These are phyloP conservation scores for Hypena proboscidalis DNA, from an alignment of 2,888 invertebrate genomes.

Conservation along the genomic window DNA sequence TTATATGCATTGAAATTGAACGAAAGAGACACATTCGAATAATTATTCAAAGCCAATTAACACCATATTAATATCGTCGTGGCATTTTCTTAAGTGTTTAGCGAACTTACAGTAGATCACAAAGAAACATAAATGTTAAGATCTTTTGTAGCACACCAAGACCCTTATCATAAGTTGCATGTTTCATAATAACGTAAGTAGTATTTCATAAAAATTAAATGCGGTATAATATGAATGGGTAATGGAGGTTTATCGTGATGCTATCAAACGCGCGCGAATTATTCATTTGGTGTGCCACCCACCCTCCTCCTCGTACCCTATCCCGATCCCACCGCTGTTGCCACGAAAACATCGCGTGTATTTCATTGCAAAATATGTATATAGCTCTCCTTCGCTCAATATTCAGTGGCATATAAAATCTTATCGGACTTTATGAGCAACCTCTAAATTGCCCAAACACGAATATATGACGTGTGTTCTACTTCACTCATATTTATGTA, in stretches of 20 bases:
- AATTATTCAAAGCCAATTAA: too few species aligned
- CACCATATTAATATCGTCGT: too few species aligned
- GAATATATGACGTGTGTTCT: constrained; percentile 10
- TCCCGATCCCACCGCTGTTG: too few species aligned
- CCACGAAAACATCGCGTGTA: constrained; percentile 46
- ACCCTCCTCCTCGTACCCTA: constrained; percentile 26
- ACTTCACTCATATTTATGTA: too few species aligned
- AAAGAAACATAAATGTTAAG: too few species aligned
- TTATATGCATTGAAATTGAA: too few species aligned
- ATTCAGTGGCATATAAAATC: constrained; percentile 75
- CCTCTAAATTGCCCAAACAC: constrained; percentile 49
- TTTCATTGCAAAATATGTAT: constrained; percentile 63
- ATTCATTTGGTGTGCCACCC: constrained; percentile 31
- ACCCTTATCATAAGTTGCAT: not conserved
- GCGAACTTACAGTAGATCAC: too few species aligned
- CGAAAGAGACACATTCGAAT: too few species aligned
- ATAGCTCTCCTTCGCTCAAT: constrained; percentile 59
- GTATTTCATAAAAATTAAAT: constrained; percentile 1
- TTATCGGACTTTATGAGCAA: constrained; percentile 67
- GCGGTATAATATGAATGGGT: constrained; percentile 4
- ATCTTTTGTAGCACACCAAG: too few species aligned
- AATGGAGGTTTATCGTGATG: constrained; percentile 15
- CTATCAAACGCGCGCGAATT: constrained; percentile 24
- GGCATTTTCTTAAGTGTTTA: too few species aligned
- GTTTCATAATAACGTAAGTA: not conserved